Percentiles rank a stretch among this genome's conserved stretches.
Evolutionary conservation across 1,140 invertebrate genomes (phyloP).

Genomic region (Leptopilina clavipes): DNA sequence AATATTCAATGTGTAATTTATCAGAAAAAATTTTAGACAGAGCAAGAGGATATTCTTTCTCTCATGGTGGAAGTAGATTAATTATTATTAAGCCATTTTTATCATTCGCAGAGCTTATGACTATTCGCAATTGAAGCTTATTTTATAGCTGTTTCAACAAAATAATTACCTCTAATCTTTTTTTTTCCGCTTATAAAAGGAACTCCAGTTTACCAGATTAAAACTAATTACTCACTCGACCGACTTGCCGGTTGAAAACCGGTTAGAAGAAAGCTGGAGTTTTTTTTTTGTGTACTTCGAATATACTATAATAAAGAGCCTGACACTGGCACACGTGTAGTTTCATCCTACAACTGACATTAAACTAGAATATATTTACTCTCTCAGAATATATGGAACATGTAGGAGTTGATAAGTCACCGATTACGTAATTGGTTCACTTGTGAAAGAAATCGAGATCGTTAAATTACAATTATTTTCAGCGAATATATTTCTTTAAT

Average conservation of each 20-base stretch:
- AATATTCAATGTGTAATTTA: too few relatives aligned
- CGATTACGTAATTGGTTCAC: neutral
- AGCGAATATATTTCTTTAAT: too few relatives aligned
- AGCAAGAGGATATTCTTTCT: neutral
- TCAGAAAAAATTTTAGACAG: too few relatives aligned
- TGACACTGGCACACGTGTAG: neutral
- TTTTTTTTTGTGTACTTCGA: slow-evolving; percentile 26
- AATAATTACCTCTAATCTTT: slow-evolving; percentile 22
- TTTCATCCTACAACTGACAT: slow-evolving; percentile 28
- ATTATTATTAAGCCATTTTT: slow-evolving; percentile 17
- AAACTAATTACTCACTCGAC: slow-evolving; percentile 33
- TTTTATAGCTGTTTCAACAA: slow-evolving; percentile 25
- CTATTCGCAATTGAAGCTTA: slow-evolving; percentile 9
- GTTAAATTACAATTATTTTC: neutral
- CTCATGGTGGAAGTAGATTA: slow-evolving; percentile 5
- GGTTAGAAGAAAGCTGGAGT: slow-evolving; percentile 23
- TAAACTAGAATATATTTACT: neutral
- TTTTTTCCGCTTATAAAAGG: neutral
- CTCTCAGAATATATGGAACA: neutral
- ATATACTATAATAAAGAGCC: slow-evolving; percentile 23
- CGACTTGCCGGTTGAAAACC: slow-evolving; percentile 10
- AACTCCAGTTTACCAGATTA: slow-evolving; percentile 28
- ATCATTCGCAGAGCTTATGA: neutral
- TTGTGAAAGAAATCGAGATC: slow-evolving; percentile 31
- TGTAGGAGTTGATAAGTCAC: slow-evolving; percentile 8